Base-by-base conservation (phyloP, 2,797 vertebrate species). In the Synanceia verrucosa region DNA sequence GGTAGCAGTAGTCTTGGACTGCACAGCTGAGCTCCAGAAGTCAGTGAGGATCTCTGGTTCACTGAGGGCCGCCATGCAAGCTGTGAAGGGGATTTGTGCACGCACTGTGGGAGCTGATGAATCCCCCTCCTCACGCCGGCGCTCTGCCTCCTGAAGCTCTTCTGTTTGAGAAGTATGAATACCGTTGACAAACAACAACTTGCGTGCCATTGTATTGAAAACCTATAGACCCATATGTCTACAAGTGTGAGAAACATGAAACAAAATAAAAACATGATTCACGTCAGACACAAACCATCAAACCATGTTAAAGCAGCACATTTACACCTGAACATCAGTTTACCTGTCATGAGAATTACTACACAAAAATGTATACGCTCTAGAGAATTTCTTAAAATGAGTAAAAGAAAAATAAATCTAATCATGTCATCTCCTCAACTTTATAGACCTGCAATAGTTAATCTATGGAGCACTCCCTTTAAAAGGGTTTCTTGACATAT, bases 11-110 rank as follows among this genome's bases (percentile, higher is more conserved):
- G 97, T 99, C 89, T 99, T 99, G 83, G 96, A 93, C 93, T 98
- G 98, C 63, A 98, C 95, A 29, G 98, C 98, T 0, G 97, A 97
- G 92, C 98, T 99, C 98, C 98, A 99, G 94, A 99, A 99, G 90
- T 99, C 98, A 11, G 97, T 95, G 73, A 99, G 95, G 63, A 97
- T 94, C 91, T 99, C 98, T 0, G 98, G 97, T 85, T 98, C 96
- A 51, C 96, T 96, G 8, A 98, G 97, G 69, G 97, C 97, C n/a
- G 97, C 96, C 90, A 99, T 94, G 91, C 98, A 99, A 83, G 95
- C 96, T 61, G 95, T 94, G 89, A 99, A 99, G 78, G 98, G 98
- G 92, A 99, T 97, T 69, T 96, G 95, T 76, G 98, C 98, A 28
- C 97, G 96, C 39, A 97, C 96, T 63, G 95, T 93, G 0, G 96